Evolutionary conservation across 2,888 invertebrate genomes (phyloP).

Genomic region (Pherbina coryleti): DNA sequence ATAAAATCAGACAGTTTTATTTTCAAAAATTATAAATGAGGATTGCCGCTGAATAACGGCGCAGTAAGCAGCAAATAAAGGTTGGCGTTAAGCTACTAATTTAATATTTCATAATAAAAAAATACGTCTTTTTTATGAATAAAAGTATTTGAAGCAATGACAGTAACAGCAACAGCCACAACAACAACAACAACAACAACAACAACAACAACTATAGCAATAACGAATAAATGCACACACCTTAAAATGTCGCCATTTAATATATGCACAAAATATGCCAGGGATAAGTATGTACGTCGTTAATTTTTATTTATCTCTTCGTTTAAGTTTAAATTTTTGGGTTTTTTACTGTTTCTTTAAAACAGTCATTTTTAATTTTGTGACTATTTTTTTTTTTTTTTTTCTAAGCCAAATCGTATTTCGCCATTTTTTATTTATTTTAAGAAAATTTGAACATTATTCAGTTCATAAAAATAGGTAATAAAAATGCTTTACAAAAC

Average conservation of each 20-base stretch:
- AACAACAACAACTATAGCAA: constrained; percentile 35
- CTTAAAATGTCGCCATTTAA: constrained; percentile 29
- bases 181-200: constrained; percentile 31
- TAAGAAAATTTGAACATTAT: neutral
- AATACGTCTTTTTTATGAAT: no score
- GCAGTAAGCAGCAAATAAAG: constrained; percentile 19
- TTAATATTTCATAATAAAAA: constrained; percentile 8
- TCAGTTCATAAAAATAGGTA: neutral
- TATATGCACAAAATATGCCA: neutral
- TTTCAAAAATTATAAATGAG: neutral
- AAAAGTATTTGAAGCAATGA: constrained; percentile 24
- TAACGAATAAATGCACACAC: constrained; percentile 39
- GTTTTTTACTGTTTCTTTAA: constrained; percentile 1
- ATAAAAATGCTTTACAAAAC: neutral
- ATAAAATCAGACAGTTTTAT: neutral
- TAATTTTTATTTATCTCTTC: neutral
- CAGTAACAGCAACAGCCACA: constrained; percentile 24
- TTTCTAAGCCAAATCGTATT: neutral
- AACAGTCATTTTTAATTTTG: no score
- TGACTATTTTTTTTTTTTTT: neutral
- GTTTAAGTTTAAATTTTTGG: neutral
- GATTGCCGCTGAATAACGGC: constrained; percentile 17
- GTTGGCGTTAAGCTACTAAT: constrained; percentile 4
- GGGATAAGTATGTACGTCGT: neutral
- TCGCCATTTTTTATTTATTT: neutral